Conservation (phyloP, 2,797 vertebrate species). For the Lerista edwardsae region DNA sequence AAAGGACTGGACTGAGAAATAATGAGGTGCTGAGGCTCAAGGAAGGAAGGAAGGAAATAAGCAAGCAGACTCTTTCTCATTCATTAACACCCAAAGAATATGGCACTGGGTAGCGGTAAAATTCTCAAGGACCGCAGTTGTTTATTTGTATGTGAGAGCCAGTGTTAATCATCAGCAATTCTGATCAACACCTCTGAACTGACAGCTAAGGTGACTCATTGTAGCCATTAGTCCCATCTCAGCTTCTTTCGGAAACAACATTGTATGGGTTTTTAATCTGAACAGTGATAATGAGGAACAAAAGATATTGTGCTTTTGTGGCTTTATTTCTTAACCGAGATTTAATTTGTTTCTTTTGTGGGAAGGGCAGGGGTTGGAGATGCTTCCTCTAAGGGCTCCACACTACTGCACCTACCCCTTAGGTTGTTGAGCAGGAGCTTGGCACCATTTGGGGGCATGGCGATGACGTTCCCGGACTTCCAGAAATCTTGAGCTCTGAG, state of each 20-base stretch:
- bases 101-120: neutral
- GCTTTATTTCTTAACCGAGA: neutral
- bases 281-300: neutral
- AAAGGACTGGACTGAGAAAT: neutral
- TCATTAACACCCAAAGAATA: slow-evolving; percentile 18
- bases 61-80: neutral
- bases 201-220: slow-evolving; percentile 28
- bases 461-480: too few species aligned
- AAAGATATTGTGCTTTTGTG: neutral
- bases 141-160: slow-evolving; percentile 23
- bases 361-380: neutral
- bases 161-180: neutral
- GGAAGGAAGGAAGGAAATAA: slow-evolving; percentile 10
- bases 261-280: neutral
- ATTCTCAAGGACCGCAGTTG: slow-evolving; percentile 1
- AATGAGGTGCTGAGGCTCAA: neutral
- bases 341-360: neutral
- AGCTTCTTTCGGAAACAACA: slow-evolving; percentile 20
- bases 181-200: neutral
- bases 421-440: too few species aligned
- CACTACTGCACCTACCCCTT: too few species aligned
- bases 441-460: too few species aligned
- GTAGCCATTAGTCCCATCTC: neutral
- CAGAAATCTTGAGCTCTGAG: too few species aligned
- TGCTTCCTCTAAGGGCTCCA: neutral